Evolutionary conservation across 2,113 vertebrate genomes (phyloP), one percentile per base, ranked within the genome.

Genomic region (Boulengerochromis microlepis): DNA sequence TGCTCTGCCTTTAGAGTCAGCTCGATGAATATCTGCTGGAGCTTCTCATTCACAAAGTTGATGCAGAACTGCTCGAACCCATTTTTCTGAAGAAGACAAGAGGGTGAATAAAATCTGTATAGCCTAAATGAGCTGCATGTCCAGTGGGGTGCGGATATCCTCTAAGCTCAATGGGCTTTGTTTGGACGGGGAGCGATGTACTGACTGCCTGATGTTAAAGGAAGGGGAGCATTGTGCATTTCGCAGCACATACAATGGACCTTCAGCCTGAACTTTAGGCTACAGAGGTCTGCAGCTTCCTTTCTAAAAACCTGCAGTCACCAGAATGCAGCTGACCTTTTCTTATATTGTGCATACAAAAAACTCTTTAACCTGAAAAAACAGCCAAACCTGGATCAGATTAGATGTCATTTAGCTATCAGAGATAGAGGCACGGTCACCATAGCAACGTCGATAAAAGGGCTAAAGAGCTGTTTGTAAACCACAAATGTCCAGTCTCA

Each of bases 41-140:
- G 95, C 89, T 99, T 99, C 93, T 99, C 99, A 81, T 99, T 99
- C 91, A 99, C 98, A 66, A 99, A 99, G 96, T 99, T 99, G 95
- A 99, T 99, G 95, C 99, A 99, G 90, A 99, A 99, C 95, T 99
- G 99, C 92, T 99, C 99, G 83, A 99, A 99, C 83, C 99, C 99
- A 87, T 99, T 99, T 99, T 99, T 99, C 99, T 99, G 92, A 82
- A 10, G 45, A 88, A 91, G 26, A 92, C 15, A 85, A 90, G 2
- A 57, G 1, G 26, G 57, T 91, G 35, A 87, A 78, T 80, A 35
- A 54, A 85, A 80, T 88, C 19, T 18, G 54, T 7, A 69, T 18
- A 33, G 31, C 9, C 5, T 29, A 15, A 47, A 57, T 59, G 69
- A 86, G 54, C 38, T 71, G 80, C 50, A 40, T 64, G 57, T 87